Evolutionary conservation across 2,113 vertebrate species (phyloP), one percentile per base, ranked within the genome.

Genomic region (Haplochromis burtoni): DNA sequence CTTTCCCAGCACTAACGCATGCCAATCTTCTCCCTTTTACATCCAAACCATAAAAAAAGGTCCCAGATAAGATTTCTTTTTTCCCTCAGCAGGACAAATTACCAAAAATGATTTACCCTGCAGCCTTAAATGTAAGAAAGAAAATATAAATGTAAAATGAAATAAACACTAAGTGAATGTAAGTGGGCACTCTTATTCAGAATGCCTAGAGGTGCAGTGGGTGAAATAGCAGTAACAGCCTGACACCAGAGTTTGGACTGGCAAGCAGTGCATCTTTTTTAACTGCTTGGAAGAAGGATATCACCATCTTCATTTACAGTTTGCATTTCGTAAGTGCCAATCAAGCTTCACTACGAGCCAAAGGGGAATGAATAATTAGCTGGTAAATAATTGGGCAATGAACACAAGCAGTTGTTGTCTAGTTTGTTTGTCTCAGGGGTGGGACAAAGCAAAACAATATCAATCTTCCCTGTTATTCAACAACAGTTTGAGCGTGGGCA

Each of bases 321-420:
- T 83, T 85, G 82, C n/a, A 73, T 92, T 93, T 86, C 87, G n/a
- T 87, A 47, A 19, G 11, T 90, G 73, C 85, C 89, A 90, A 85
- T 89, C 89, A 91, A 26, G n/a, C 55, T 45, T 66, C 14, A 47
- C 55, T 68, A 31, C 2, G 26, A 82, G 88, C 86, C 24, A 5
- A 71, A 83, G 81, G 85, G 78, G 45, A 49, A 33, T 54, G 53
- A 89, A 86, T 87, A 86, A 89, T 88, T 87, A 88, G 87, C 47
- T 71, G 31, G 53, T 94, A 79, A 84, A 90, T 88, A 57, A 86
- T 54, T 86, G 82, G 26, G 85, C 85, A 59, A 80, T 42, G 73
- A 91, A 71, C 76, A 84, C 38, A 7, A 24, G 59, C 86, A 80
- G 26, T 87, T 86, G 53, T 71, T 89, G 82, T 54, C 53, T 55